These are phyloP conservation scores for Augochlora pura DNA, from an alignment of 1,140 invertebrate species.

Conservation along the genomic window DNA sequence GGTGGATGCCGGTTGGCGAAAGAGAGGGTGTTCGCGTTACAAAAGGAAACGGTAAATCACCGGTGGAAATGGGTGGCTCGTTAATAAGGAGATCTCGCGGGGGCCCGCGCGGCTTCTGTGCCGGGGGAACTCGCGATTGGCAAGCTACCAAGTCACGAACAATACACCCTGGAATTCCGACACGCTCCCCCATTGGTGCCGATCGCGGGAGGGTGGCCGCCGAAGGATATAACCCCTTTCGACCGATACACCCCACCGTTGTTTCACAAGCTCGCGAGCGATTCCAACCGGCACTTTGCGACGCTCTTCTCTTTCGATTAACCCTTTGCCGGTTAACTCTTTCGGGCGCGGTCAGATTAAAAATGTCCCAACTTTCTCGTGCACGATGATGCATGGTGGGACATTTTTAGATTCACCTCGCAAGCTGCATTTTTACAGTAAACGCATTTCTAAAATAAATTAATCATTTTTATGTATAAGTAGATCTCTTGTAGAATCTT, in stretches of 20 bases:
- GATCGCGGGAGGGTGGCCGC: conserved; percentile 27
- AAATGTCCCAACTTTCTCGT: too few relatives aligned
- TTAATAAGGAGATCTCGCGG: conserved; percentile 58
- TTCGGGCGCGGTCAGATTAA: too few relatives aligned
- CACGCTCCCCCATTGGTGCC: conserved; percentile 49
- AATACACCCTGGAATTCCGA: conserved; percentile 61
- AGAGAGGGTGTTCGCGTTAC: conserved; percentile 27
- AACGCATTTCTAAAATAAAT: too few relatives aligned
- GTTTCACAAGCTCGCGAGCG: background rate
- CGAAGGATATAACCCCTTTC: conserved; percentile 33
- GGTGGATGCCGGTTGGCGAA: background rate
- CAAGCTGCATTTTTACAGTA: too few relatives aligned
- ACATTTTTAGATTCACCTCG: too few relatives aligned
- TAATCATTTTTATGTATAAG: too few relatives aligned
- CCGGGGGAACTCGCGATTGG: conserved; percentile 45
- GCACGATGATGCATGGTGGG: too few relatives aligned
- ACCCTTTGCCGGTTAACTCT: too few relatives aligned
- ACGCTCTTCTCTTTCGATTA: too few relatives aligned
- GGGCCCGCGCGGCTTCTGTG: conserved; percentile 24
- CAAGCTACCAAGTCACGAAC: conserved; percentile 64
- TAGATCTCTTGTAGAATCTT: too few relatives aligned
- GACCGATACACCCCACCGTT: background rate
- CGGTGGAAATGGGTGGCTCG: conserved; percentile 48
- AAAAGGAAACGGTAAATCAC: conserved; percentile 60
- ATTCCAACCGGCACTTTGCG: too few relatives aligned